Evolutionary conservation across 2,113 vertebrate species (phyloP).

Genomic region (Poecile atricapillus): DNA sequence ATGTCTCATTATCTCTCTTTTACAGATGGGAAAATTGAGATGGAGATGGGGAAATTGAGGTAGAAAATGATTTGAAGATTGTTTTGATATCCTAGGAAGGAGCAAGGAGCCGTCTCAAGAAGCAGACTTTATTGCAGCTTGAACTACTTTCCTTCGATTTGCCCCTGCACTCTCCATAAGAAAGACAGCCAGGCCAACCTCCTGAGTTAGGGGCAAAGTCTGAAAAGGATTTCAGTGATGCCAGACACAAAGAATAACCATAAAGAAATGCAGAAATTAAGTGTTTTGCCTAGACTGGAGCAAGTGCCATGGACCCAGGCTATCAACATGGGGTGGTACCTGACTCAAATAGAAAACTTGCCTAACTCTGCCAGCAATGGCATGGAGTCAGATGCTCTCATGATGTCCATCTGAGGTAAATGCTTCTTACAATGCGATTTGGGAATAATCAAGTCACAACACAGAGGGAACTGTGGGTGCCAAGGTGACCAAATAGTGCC

Average conservation of each 20-base stretch:
- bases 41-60: not conserved
- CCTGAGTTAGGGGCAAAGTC: not conserved
- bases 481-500: not conserved
- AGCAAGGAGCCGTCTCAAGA: not conserved
- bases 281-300: not conserved
- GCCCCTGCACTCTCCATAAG: not conserved
- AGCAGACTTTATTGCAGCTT: not conserved
- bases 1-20: not conserved
- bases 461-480: not conserved
- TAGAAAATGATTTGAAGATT: not conserved
- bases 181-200: not conserved
- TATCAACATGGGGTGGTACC: not conserved
- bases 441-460: not conserved
- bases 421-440: not conserved
- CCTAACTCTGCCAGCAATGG: not conserved
- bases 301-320: not conserved
- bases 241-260: not conserved
- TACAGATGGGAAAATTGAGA: not conserved
- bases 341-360: not conserved
- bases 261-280: not conserved
- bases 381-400: not conserved
- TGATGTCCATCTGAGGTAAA: not conserved
- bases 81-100: not conserved
- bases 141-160: not conserved
- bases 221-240: not conserved